Base-by-base conservation (phyloP, 1,140 invertebrate genomes). In the Neotoxoptera formosana region DNA sequence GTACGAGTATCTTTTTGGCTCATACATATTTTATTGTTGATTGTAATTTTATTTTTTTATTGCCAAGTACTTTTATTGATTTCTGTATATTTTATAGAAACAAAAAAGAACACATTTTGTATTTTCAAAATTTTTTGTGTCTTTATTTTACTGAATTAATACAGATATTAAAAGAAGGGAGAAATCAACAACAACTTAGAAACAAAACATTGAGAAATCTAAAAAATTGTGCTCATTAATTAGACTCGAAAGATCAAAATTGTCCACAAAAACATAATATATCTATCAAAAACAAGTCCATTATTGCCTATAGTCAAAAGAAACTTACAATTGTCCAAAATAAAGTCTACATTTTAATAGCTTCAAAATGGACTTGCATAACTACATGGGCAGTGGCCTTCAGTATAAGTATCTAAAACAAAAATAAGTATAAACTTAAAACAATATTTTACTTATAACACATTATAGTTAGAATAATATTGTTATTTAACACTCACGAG, bases 141-240 rank as follows among this genome's bases (percentile, higher is more conserved):
- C 76, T 92, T 92, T 92, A 92, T 92, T 76, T 76, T 83, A 92
- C 45, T 90, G 30, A 60, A 91, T 51, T 25, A 76, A 51, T 8
- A 83, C 90, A 92, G 30, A 48, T 92, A 92, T 81, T 92, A 83
- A 25, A 83, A 36, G 21, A 83, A 36, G 21, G 7, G 7, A 36
- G 81, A 91, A 48, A 92, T 48, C n/a, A 51, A 91, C 47, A 92
- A 91, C 56, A 67, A 91, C 30, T 47, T 83, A 92, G 76, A 83
- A 92, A 92, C 90, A 92, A 92, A 83, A 60, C 36, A 51, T 90
- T 60, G n/a, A 91, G 90, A 81, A 7, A 91, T 48, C 90, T 91
- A 91, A 45, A 92, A 81, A 83, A 53, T 92, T 45, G 90, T 92
- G 90, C 67, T 92, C 45, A 92, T 92, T 48, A 81, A 23, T 92